phyloP scores from a whole-genome alignment of 1,140 invertebrate species.

The Dendrolimus kikuchii region DNA sequence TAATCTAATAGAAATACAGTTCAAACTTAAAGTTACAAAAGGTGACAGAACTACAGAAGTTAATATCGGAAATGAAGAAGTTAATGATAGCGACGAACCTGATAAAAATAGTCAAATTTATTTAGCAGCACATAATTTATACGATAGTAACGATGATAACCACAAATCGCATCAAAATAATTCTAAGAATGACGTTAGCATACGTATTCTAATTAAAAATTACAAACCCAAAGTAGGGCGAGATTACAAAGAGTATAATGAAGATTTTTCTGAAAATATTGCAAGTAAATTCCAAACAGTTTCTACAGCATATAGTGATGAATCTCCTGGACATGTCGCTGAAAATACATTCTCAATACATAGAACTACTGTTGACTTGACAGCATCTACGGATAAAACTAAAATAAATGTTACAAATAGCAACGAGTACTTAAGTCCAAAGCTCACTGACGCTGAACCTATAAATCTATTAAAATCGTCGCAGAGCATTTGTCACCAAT shows the following conservation, averaged over 20 bases:
- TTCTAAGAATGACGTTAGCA: constrained; percentile 38
- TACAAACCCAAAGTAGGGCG: constrained; percentile 22
- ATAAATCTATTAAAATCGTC: background rate
- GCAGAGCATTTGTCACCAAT: too few relatives aligned
- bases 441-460: background rate
- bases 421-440: background rate
- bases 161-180: constrained; percentile 10
- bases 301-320: constrained; percentile 41
- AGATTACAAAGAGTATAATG: constrained; percentile 13
- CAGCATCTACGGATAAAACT: constrained; percentile 14
- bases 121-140: constrained; percentile 22
- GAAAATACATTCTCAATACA: constrained; percentile 35
- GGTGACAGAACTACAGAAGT: constrained; percentile 30
- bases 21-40: constrained; percentile 40
- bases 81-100: constrained; percentile 9
- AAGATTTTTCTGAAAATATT: constrained; percentile 35
- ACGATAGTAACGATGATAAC: constrained; percentile 18
- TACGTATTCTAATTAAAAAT: constrained; percentile 44
- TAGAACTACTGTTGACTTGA: constrained; percentile 27
- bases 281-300: constrained; percentile 44
- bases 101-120: constrained; percentile 7
- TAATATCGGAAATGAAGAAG: constrained; percentile 20
- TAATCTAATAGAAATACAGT: constrained; percentile 45
- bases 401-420: constrained; percentile 6
- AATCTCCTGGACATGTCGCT: constrained; percentile 11